These are phyloP conservation scores for Ridgeia piscesae DNA, from an alignment of 1,140 invertebrate species.

Conservation along the genomic window DNA sequence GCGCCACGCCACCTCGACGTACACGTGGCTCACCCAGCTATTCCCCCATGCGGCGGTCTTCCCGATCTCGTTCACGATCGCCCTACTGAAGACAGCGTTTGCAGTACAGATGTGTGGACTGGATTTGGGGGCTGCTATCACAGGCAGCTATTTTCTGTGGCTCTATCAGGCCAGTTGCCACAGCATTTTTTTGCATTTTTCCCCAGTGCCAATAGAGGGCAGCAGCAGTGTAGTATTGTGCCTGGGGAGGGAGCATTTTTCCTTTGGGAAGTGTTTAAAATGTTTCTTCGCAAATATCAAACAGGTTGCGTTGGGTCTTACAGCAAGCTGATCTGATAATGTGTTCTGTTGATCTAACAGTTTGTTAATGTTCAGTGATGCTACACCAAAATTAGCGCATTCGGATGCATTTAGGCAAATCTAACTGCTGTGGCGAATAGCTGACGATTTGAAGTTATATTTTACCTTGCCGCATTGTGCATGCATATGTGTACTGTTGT, in stretches of 20 bases:
- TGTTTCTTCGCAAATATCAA: neutral
- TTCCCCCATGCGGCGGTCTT: slow-evolving; percentile 57
- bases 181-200: neutral
- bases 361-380: neutral
- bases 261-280: neutral
- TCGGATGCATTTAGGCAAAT: too few relatives aligned
- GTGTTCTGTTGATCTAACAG: neutral
- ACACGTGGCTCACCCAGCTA: slow-evolving; percentile 71
- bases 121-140: neutral
- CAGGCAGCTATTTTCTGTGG: neutral
- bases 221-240: neutral
- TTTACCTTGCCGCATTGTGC: neutral
- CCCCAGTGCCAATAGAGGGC: neutral
- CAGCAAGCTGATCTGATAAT: neutral
- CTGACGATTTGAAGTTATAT: neutral
- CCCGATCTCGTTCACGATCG: slow-evolving; percentile 23
- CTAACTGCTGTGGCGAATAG: neutral
- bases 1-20: slow-evolving; percentile 67
- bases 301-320: neutral
- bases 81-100: slow-evolving; percentile 18
- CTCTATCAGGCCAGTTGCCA: neutral
- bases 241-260: neutral
- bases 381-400: neutral
- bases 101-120: neutral
- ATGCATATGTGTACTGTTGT: neutral